Conservation (phyloP, 2,113 vertebrate genomes). For the Ciconia maguari region DNA sequence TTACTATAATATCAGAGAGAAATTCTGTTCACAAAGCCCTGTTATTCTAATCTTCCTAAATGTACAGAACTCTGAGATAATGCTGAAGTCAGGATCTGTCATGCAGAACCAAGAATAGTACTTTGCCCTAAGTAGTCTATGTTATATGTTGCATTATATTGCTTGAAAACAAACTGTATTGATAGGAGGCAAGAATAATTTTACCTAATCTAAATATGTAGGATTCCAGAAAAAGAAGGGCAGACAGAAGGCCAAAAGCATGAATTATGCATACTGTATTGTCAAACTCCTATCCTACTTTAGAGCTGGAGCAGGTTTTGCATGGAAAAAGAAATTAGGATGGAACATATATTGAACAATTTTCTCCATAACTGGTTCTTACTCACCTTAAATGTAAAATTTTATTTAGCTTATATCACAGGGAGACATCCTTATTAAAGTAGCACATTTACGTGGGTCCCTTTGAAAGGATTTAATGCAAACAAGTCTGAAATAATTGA, state of each 20-base stretch:
- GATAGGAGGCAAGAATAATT: conserved; percentile 80
- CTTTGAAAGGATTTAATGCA: conserved; percentile 86
- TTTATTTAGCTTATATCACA: conserved; percentile 88
- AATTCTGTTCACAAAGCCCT: neutral
- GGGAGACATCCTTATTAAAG: conserved; percentile 81
- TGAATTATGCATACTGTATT: conserved; percentile 94
- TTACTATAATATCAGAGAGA: neutral
- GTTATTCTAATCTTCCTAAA: neutral
- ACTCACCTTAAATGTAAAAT: conserved; percentile 91
- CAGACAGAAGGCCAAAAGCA: conserved; percentile 73
- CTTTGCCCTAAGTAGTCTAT: neutral
- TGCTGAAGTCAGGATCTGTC: neutral
- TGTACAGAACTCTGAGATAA: neutral
- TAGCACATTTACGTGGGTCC: conserved; percentile 75
- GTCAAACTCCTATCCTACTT: conserved; percentile 79
- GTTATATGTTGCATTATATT: neutral
- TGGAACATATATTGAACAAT: conserved; percentile 91
- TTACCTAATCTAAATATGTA: conserved; percentile 87
- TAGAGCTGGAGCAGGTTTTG: conserved; percentile 73
- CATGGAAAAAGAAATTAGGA: conserved; percentile 86
- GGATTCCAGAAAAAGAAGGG: conserved; percentile 81
- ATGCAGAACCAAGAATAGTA: neutral
- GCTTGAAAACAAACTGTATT: conserved; percentile 55
- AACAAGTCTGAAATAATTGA: conserved; percentile 94
- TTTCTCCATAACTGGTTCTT: conserved; percentile 90